phyloP scores from a whole-genome alignment of 2,888 invertebrate species.

The Acleris sparsana region DNA sequence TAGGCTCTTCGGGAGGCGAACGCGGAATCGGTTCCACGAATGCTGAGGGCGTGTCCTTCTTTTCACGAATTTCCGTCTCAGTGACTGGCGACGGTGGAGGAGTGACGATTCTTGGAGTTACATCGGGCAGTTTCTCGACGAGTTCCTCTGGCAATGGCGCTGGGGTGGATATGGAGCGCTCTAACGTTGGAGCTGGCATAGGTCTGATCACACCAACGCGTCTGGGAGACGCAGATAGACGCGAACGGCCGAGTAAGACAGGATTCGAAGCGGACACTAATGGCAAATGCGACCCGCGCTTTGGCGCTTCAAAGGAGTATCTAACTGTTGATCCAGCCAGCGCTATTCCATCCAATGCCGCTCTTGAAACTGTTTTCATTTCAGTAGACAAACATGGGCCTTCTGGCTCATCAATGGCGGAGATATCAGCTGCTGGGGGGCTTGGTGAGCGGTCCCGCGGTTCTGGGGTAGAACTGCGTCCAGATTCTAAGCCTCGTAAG shows the following conservation, averaged over 20 bases:
- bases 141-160: conserved; percentile 39
- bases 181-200: conserved; percentile 60
- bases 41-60: conserved; percentile 64
- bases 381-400: conserved; percentile 51
- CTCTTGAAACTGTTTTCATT: conserved; percentile 40
- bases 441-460: conserved; percentile 52
- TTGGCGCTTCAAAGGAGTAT: conserved; percentile 81
- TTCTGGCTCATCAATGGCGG: conserved; percentile 53
- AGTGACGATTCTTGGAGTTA: conserved; percentile 45
- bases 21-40: conserved; percentile 71
- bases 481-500: conserved; percentile 62
- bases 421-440: conserved; percentile 49
- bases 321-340: conserved; percentile 87
- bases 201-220: conserved; percentile 85
- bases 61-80: conserved; percentile 64
- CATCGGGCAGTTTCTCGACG: conserved; percentile 43
- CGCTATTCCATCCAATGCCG: conserved; percentile 83
- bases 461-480: conserved; percentile 65
- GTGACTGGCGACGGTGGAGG: conserved; percentile 51
- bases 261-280: conserved; percentile 69
- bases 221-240: conserved; percentile 60
- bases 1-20: conserved; percentile 55
- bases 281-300: conserved; percentile 63
- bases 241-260: conserved; percentile 63
- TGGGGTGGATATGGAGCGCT: conserved; percentile 41